Conservation (phyloP, 2,113 vertebrate species). For the Ophthalmolycus amberensis region DNA sequence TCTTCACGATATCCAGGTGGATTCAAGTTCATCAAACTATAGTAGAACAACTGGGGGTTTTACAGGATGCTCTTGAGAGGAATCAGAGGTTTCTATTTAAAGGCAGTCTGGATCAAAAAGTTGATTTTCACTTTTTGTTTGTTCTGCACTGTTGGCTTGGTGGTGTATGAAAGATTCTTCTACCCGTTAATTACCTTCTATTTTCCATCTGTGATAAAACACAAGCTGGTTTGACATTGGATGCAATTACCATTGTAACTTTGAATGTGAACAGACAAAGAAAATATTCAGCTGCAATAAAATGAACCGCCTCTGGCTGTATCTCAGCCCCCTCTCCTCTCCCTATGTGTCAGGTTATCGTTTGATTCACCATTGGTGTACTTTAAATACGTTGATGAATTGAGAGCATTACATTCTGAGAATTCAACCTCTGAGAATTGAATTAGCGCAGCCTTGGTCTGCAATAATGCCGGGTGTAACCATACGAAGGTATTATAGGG, state of each 20-base stretch:
- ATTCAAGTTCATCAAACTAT: conserved; percentile 33
- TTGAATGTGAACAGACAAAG: background rate
- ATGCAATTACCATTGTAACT: background rate
- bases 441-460: background rate
- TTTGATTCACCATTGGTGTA: background rate
- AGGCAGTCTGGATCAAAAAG: conserved; percentile 1
- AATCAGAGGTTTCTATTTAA: conserved; percentile 7
- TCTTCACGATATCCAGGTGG: conserved; percentile 17
- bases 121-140: conserved; percentile 11
- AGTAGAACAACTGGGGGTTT: conserved; percentile 5
- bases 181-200: background rate
- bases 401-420: background rate
- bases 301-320: background rate
- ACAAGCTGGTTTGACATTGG: background rate
- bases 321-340: too few relatives aligned
- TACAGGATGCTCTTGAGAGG: background rate
- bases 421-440: background rate
- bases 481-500: conserved; percentile 31
- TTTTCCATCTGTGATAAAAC: background rate
- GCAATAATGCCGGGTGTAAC: conserved; percentile 11
- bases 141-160: background rate
- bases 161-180: background rate
- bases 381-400: background rate
- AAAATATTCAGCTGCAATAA: background rate
- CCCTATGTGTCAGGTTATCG: background rate